Percentiles rank a stretch among this genome's conserved stretches.
phyloP scores from a whole-genome alignment of 2,888 invertebrate genomes.

The Zygogramma bicolorata region DNA sequence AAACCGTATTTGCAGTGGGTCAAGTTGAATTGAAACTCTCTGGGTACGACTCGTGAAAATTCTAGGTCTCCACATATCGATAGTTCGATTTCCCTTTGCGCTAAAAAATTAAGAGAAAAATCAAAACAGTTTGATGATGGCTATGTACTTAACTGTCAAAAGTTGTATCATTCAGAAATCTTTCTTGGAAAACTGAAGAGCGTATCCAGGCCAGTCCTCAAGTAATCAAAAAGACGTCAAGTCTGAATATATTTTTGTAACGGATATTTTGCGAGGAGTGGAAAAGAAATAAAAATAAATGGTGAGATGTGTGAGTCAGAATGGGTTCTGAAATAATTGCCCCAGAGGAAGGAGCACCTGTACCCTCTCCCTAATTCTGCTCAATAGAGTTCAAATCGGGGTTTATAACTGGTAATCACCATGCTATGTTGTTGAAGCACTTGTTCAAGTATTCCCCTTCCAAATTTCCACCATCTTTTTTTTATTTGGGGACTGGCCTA shows the following conservation, averaged over 20 bases:
- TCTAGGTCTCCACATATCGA: conserved; percentile 1
- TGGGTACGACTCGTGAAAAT: background rate
- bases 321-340: no score
- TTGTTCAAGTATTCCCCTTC: no score
- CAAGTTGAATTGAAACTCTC: background rate
- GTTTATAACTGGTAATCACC: background rate
- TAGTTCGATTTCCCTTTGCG: background rate
- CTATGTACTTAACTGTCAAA: conserved; percentile 9
- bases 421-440: no score
- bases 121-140: conserved; percentile 9
- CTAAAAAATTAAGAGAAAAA: background rate
- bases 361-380: no score
- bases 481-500: background rate
- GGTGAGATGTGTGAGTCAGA: no score
- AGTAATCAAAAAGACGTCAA: background rate
- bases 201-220: background rate
- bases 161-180: conserved; percentile 7
- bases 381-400: no score
- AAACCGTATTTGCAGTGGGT: background rate
- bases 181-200: conserved; percentile 3
- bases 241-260: no score
- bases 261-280: no score
- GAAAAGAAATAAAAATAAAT: no score
- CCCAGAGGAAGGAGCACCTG: no score
- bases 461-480: no score